Evolutionary conservation across 1,140 invertebrate species (phyloP).

Genomic region (Drosophila tsacasi): DNA sequence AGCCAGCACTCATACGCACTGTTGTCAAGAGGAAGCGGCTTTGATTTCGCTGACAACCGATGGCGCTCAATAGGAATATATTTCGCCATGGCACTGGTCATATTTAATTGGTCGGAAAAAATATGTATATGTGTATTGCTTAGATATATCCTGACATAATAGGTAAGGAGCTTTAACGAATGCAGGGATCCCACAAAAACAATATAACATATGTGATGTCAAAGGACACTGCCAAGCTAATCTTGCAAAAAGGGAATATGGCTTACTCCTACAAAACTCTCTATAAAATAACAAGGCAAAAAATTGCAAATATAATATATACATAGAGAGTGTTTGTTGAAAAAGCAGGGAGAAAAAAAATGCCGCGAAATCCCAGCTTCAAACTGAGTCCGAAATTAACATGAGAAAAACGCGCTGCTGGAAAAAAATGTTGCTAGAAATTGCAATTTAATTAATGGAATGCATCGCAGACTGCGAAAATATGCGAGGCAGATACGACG

Average conservation of each 20-base stretch:
- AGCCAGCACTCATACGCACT: constrained; percentile 27
- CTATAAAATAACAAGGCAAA: constrained; percentile 14
- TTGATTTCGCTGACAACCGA: constrained; percentile 30
- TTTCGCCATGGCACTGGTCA: background rate
- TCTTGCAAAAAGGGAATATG: background rate
- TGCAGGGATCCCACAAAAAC: background rate
- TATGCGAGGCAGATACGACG: constrained; percentile 37
- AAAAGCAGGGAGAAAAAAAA: background rate
- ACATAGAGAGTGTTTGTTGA: background rate
- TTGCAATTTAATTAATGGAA: constrained; percentile 78
- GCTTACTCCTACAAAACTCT: constrained; percentile 43
- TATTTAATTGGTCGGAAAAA: constrained; percentile 23
- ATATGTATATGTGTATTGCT: background rate
- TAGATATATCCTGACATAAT: background rate
- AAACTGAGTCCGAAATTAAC: constrained; percentile 61
- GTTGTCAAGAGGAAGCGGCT: constrained; percentile 24
- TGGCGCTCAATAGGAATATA: constrained; percentile 7
- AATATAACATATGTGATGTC: constrained; percentile 2
- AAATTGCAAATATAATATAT: background rate
- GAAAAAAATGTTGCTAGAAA: constrained; percentile 58
- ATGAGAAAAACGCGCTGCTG: constrained; percentile 25
- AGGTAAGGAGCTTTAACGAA: constrained; percentile 21
- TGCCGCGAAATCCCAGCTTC: constrained; percentile 9
- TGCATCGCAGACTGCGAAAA: constrained; percentile 60
- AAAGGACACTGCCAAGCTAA: background rate